Evolutionary conservation across 1,140 invertebrate genomes (phyloP), one percentile per base, ranked within the genome.

Genomic region (Stratiolaelaps scimitus): DNA sequence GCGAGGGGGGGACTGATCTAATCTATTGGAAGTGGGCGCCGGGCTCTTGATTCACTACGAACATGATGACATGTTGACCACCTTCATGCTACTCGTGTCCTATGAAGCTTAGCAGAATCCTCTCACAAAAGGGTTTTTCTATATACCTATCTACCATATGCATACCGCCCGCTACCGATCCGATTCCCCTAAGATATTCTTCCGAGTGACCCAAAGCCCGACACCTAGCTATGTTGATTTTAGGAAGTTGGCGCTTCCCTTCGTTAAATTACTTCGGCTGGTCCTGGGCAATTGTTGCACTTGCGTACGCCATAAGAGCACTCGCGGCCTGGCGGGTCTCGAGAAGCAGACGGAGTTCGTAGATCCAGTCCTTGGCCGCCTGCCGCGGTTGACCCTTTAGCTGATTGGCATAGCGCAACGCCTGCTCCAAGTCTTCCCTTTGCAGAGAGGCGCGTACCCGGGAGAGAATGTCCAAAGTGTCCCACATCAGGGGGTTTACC

Each of bases 301-400:
- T 74, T 45, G 89, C 88, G 75, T 92, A 86, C 5, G 88, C 85
- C 77, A 92, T 81, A 19, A 97, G 77, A 1, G 87, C 84, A 71
- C 88, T 82, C 19, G 90, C 86, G 26, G 89, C 88, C 76, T 93
- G 90, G 72, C 86, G 81, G n/a, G 89, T 85, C 78, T 96, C 93
- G 67, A 97, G 78, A 69, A 89, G 81, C 19, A 87, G 79, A 65
- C 84, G 81, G 0, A 87, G 82, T 72, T 94, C 91, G 67, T 84
- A 82, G 70, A 92, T 83, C 92, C 92, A 98, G 70, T 88, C 84
- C 46, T 74, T 76, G 1, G 92, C 88, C 4, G 92, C 82, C n/a
- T 80, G 79, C 7, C 85, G 79, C 0, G 92, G 80, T 26, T 88
- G 88, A 23, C 92, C 92, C 71, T 84, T 81, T 26, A 97, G 76